A percentile compares a stretch with the other conserved stretches of the same genome.
These are phyloP conservation scores for Pygoscelis antarcticus DNA, from an alignment of 2,113 vertebrate genomes.

Conservation along the genomic window DNA sequence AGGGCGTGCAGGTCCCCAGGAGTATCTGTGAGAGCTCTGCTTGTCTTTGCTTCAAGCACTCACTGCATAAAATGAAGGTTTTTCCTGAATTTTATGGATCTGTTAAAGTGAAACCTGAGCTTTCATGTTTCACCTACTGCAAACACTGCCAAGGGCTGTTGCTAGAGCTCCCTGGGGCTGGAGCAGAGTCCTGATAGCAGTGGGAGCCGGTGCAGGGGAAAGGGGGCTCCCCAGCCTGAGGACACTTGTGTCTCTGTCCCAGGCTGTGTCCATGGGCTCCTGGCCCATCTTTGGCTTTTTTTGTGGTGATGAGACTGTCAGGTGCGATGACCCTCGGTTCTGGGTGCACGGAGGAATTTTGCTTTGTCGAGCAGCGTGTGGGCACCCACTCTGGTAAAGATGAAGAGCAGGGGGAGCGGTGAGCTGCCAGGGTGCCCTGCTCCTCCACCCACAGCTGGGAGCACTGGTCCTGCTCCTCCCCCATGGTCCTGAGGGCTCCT, in stretches of 20 bases:
- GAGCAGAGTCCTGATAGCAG: background rate
- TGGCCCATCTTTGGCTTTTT: background rate
- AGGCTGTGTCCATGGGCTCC: background rate
- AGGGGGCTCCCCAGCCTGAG: rapidly evolving
- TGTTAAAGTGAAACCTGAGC: background rate
- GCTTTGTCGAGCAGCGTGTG: rapidly evolving
- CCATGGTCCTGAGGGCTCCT: background rate
- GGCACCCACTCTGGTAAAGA: background rate
- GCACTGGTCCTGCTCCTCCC: background rate
- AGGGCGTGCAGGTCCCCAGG: too few species aligned
- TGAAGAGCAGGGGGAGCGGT: background rate
- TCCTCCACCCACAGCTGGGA: background rate
- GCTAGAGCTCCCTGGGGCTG: rapidly evolving
- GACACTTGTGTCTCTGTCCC: background rate
- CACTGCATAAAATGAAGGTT: background rate
- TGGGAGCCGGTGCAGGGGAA: rapidly evolving
- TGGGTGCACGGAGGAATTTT: background rate
- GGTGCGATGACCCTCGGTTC: rapidly evolving
- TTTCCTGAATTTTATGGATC: background rate
- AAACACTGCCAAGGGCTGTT: background rate
- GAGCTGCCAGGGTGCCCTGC: background rate
- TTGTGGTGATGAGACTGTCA: background rate
- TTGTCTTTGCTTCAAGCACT: background rate
- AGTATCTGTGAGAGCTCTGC: background rate
- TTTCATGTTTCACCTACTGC: background rate